These are phyloP conservation scores for Rallus limicola DNA, from an alignment of 2,113 vertebrate species.

Conservation along the genomic window DNA sequence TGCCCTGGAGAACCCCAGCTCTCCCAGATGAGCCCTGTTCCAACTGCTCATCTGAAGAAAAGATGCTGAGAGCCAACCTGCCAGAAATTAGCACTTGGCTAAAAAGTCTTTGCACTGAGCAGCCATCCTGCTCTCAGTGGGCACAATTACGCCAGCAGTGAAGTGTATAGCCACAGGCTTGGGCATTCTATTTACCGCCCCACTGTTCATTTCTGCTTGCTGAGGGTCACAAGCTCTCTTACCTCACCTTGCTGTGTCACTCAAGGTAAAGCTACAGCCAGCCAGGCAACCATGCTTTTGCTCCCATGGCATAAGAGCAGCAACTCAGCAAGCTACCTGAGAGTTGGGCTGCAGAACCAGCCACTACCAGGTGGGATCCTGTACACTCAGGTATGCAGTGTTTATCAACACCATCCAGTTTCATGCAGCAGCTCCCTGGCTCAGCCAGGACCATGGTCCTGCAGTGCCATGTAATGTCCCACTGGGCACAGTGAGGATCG, in stretches of 20 bases:
- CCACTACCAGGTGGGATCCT: background rate
- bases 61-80: background rate
- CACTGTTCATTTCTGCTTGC: background rate
- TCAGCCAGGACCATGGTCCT: background rate
- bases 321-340: background rate
- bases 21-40: fast-evolving
- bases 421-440: background rate
- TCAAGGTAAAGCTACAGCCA: background rate
- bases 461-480: fast-evolving
- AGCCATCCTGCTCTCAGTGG: background rate
- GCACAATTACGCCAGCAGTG: background rate
- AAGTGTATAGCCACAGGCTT: fast-evolving
- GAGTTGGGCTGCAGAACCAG: background rate
- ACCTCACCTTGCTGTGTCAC: background rate
- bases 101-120: background rate
- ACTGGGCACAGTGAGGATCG: background rate
- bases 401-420: background rate
- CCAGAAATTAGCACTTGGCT: background rate
- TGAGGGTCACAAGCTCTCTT: background rate
- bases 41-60: background rate
- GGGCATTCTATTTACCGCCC: background rate
- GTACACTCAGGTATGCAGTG: background rate
- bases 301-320: background rate
- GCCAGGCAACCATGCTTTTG: background rate
- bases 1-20: background rate